These are phyloP conservation scores for Raphicerus campestris DNA, from an alignment of 2,113 vertebrate genomes.

Conservation along the genomic window DNA sequence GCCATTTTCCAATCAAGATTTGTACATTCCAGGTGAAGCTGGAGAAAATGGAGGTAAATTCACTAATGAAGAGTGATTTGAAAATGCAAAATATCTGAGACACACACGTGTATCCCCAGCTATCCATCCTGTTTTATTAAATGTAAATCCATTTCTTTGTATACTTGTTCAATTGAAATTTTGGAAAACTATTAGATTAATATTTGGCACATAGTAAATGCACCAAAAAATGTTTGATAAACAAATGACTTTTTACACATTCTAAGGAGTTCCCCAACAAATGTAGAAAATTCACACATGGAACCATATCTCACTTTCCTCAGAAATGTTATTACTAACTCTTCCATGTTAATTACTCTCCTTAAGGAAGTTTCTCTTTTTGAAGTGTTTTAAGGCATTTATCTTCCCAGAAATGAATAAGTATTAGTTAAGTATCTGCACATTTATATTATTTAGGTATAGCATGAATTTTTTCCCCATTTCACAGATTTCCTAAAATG, in stretches of 20 bases:
- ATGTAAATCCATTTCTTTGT: not conserved
- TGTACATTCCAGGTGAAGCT: not conserved
- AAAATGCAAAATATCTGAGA: slow-evolving; percentile 1
- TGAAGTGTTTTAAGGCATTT: slow-evolving; percentile 7
- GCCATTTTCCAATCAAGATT: slow-evolving; percentile 1
- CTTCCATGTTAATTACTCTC: not conserved
- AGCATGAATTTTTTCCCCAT: not conserved
- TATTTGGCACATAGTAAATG: not conserved
- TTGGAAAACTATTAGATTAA: slow-evolving; percentile 8
- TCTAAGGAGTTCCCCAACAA: not conserved
- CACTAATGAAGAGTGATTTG: not conserved
- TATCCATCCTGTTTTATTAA: not conserved
- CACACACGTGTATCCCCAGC: not conserved
- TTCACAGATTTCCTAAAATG: slow-evolving; percentile 36
- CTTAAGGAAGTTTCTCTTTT: not conserved
- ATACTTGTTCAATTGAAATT: not conserved
- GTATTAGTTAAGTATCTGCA: not conserved
- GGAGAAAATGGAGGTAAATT: slow-evolving; percentile 31
- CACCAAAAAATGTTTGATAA: not conserved
- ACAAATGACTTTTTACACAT: not conserved
- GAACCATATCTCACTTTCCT: slow-evolving; percentile 1
- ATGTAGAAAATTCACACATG: not conserved
- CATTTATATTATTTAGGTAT: not conserved
- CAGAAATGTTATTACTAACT: not conserved
- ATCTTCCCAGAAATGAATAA: slow-evolving; percentile 22